phyloP scores from a whole-genome alignment of 2,888 invertebrate genomes.

The Oscheius sp. region DNA sequence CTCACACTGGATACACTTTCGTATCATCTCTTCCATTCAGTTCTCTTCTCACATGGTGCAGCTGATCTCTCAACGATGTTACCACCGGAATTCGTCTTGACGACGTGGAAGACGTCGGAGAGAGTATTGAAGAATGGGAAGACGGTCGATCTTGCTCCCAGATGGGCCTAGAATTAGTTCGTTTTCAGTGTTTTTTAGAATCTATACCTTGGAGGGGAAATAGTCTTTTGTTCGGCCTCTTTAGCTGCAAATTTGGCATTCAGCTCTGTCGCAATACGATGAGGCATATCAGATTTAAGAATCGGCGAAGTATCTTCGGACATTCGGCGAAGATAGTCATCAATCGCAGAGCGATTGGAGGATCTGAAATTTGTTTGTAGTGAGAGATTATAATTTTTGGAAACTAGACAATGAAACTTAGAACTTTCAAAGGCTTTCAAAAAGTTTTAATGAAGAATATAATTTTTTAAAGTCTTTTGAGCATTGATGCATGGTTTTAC shows the following conservation, averaged over 20 bases:
- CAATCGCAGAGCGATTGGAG: slow-evolving; percentile 35
- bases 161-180: slow-evolving; percentile 18
- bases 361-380: slow-evolving; percentile 18
- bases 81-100: slow-evolving; percentile 25
- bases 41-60: slow-evolving; percentile 26
- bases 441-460: too few relatives aligned
- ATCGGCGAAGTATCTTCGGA: slow-evolving; percentile 30
- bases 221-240: slow-evolving; percentile 2
- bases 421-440: too few relatives aligned
- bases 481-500: too few relatives aligned
- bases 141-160: slow-evolving; percentile 30
- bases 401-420: neutral
- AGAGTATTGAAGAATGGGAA: slow-evolving; percentile 20
- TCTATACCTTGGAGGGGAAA: neutral
- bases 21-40: slow-evolving; percentile 24
- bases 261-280: slow-evolving; percentile 45
- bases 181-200: too few relatives aligned
- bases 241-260: slow-evolving; percentile 40
- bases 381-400: neutral
- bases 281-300: slow-evolving; percentile 40
- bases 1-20: slow-evolving; percentile 32
- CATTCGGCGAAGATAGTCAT: slow-evolving; percentile 27
- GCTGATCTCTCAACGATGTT: slow-evolving; percentile 29
- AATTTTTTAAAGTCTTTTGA: too few relatives aligned
- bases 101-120: slow-evolving; percentile 2